Conservation (phyloP, 2,113 vertebrate genomes). For the Upupa epops region DNA sequence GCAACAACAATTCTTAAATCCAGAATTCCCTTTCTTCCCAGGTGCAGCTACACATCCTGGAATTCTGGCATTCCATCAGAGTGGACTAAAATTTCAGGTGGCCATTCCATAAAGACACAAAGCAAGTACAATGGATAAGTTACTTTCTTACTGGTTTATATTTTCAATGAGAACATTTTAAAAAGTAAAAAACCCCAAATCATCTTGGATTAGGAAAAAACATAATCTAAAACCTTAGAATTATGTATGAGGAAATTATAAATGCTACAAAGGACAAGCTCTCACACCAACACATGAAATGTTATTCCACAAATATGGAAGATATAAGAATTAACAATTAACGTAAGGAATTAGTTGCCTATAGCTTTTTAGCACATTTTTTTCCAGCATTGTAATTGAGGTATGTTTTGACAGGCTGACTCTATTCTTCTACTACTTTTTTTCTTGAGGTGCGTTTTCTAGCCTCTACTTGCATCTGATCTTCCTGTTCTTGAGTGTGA, state of each 20-base stretch:
- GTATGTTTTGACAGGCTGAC: background rate
- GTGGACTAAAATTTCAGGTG: background rate
- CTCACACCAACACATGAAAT: background rate
- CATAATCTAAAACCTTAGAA: background rate
- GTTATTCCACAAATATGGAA: background rate
- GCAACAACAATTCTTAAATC: background rate
- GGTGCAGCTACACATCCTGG: background rate
- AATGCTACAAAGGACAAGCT: background rate
- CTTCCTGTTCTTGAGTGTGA: background rate
- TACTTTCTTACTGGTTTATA: background rate
- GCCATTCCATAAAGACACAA: constrained; percentile 8
- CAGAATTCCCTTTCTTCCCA: background rate
- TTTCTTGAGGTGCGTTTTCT: background rate
- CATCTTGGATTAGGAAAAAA: background rate
- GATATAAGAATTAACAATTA: background rate
- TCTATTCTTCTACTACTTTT: background rate
- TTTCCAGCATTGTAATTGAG: background rate
- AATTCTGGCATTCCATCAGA: background rate
- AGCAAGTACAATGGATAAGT: background rate
- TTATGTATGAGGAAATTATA: background rate
- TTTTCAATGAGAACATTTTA: background rate
- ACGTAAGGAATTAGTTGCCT: background rate
- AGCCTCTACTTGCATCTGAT: background rate
- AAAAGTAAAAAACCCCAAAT: background rate
- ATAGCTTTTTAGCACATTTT: background rate